Evolutionary conservation across 2,797 vertebrate species (phyloP).

Genomic region (Centropyge bicolor): DNA sequence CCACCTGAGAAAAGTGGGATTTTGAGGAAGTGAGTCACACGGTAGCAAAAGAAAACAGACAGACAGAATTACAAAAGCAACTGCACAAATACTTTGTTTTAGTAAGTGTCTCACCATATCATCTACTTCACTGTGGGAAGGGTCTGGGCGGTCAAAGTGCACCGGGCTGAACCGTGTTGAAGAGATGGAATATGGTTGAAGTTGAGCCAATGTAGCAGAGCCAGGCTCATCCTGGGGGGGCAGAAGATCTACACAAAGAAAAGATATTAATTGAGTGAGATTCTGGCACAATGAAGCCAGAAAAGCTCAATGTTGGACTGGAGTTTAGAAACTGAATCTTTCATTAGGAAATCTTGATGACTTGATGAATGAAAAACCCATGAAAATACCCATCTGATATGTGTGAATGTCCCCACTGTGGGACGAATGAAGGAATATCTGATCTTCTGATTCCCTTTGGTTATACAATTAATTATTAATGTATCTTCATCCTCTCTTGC

Average conservation of each 20-base stretch:
- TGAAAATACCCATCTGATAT: not conserved
- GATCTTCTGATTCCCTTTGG: not conserved
- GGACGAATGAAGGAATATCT: too few species aligned
- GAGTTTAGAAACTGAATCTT: not conserved
- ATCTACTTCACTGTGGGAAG: constrained; percentile 76
- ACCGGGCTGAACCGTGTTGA: constrained; percentile 77
- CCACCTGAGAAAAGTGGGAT: constrained; percentile 57
- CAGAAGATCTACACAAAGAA: constrained; percentile 65
- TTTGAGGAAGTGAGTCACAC: not conserved
- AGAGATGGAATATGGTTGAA: constrained; percentile 67
- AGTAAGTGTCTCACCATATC: constrained; percentile 80
- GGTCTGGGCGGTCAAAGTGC: constrained; percentile 79
- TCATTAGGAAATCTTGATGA: not conserved
- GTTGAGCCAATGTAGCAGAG: constrained; percentile 69
- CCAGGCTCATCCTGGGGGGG: constrained; percentile 80
- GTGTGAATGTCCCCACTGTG: too few species aligned
- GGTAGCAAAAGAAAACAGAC: constrained; percentile 4
- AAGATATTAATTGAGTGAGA: not conserved
- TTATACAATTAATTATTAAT: not conserved
- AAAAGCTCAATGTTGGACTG: constrained; percentile 6
- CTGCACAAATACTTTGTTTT: not conserved
- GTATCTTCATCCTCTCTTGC: not conserved
- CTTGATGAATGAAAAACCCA: not conserved
- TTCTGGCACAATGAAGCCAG: not conserved
- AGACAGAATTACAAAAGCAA: constrained; percentile 5